These are phyloP conservation scores for Erannis defoliaria DNA, from an alignment of 2,888 invertebrate species.

Conservation along the genomic window DNA sequence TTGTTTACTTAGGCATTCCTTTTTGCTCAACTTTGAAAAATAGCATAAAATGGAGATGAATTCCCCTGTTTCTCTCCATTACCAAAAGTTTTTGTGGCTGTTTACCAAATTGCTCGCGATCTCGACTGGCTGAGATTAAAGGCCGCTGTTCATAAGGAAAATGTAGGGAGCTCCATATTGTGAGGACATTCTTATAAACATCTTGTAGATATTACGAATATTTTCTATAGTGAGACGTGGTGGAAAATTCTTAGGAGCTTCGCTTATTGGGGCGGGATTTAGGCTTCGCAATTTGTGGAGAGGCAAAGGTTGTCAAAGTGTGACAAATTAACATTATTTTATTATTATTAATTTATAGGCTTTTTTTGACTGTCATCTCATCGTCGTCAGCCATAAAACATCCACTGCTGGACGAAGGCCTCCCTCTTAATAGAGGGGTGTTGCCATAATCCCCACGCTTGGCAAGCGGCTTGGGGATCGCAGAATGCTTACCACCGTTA, in stretches of 20 bases:
- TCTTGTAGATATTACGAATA: constrained; percentile 35
- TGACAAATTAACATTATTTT: background rate
- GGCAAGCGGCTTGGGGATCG: too few relatives aligned
- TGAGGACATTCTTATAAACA: constrained; percentile 43
- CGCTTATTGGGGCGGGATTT: constrained; percentile 34
- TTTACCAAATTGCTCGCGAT: constrained; percentile 41
- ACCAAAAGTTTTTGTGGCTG: constrained; percentile 39
- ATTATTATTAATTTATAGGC: too few relatives aligned
- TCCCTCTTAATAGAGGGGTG: too few relatives aligned
- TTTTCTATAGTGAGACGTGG: constrained; percentile 23
- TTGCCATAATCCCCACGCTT: too few relatives aligned
- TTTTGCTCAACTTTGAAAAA: constrained; percentile 31
- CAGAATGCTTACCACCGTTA: too few relatives aligned
- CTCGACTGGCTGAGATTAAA: constrained; percentile 37
- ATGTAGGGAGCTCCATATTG: constrained; percentile 40
- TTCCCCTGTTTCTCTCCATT: constrained; percentile 35
- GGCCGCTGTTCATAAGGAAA: constrained; percentile 43
- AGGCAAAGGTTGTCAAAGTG: constrained; percentile 18
- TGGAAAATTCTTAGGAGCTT: constrained; percentile 26
- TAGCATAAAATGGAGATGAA: constrained; percentile 27
- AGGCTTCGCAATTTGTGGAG: constrained; percentile 2
- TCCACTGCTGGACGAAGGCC: too few relatives aligned
- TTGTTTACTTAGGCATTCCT: constrained; percentile 16
- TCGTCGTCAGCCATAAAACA: too few relatives aligned
- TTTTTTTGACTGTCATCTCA: too few relatives aligned